Evolutionary conservation across 2,888 invertebrate species (phyloP).

Genomic region (Syrphus vitripennis): DNA sequence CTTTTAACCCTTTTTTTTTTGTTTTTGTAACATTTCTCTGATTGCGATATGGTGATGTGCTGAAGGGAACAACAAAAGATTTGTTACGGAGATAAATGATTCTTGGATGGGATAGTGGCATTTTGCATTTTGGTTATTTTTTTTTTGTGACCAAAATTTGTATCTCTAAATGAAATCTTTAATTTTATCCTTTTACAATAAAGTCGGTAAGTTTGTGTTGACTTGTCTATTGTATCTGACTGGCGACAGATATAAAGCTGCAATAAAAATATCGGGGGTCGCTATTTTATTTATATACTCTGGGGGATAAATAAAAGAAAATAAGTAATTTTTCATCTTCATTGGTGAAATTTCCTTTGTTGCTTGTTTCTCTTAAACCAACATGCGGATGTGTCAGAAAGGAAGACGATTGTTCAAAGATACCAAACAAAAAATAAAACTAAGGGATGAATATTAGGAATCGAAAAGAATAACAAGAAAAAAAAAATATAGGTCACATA

Average conservation of each 20-base stretch:
- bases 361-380: conserved; percentile 2
- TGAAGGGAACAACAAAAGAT: conserved; percentile 49
- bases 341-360: conserved; percentile 29
- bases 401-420: conserved; percentile 44
- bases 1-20: conserved; percentile 57
- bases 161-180: conserved; percentile 58
- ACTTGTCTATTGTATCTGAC: conserved; percentile 49
- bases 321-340: conserved; percentile 67
- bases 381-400: conserved; percentile 35
- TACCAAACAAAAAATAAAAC: conserved; percentile 4
- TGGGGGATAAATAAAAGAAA: conserved; percentile 24
- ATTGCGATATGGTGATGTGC: conserved; percentile 13
- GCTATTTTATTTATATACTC: background rate
- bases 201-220: background rate
- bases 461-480: conserved; percentile 34
- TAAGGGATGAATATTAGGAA: background rate
- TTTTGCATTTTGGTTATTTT: conserved; percentile 23
- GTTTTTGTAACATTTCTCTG: background rate
- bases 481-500: conserved; percentile 70
- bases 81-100: conserved; percentile 67
- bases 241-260: conserved; percentile 66
- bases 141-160: conserved; percentile 41
- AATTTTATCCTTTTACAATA: conserved; percentile 42
- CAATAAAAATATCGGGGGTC: conserved; percentile 66
- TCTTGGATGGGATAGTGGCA: conserved; percentile 41